A percentile compares a stretch with the other conserved stretches of the same genome.
Evolutionary conservation across 1,140 invertebrate species (phyloP).

Genomic region (Neuroterus valhalla): DNA sequence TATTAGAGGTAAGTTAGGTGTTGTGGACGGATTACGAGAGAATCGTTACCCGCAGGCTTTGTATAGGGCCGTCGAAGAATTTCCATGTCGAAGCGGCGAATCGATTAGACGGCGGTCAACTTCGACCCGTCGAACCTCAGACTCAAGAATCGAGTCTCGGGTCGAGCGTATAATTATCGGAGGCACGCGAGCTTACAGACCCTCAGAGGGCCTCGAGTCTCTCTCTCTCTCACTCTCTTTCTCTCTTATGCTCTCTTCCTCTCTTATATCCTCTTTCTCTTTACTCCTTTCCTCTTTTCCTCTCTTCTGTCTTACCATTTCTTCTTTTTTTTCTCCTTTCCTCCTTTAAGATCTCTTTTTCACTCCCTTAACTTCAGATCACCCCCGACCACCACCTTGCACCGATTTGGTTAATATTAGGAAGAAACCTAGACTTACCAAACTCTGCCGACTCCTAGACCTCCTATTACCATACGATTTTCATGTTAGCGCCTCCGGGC

Average conservation of each 20-base stretch:
- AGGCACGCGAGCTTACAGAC: slow-evolving; percentile 70
- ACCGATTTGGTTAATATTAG: slow-evolving; percentile 59
- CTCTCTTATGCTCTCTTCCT: not conserved
- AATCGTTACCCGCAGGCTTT: slow-evolving; percentile 54
- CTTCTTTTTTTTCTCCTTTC: slow-evolving; percentile 33
- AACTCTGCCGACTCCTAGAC: slow-evolving; percentile 53
- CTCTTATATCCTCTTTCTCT: not conserved
- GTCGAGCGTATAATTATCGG: slow-evolving; percentile 70
- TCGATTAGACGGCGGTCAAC: slow-evolving; percentile 73
- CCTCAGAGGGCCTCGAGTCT: slow-evolving; percentile 52
- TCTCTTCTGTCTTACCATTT: slow-evolving; percentile 25
- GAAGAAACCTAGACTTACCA: slow-evolving; percentile 63
- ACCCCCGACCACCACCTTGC: slow-evolving; percentile 29
- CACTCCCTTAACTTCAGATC: slow-evolving; percentile 10
- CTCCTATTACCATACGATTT: slow-evolving; percentile 71
- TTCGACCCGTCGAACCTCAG: slow-evolving; percentile 71
- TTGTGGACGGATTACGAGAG: slow-evolving; percentile 43
- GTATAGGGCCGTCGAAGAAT: slow-evolving; percentile 60
- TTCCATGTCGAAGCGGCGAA: slow-evolving; percentile 70
- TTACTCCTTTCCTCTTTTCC: slow-evolving; percentile 8
- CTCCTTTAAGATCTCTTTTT: slow-evolving; percentile 34
- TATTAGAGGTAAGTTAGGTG: slow-evolving; percentile 48
- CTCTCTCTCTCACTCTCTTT: slow-evolving; percentile 45
- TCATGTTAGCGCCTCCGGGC: slow-evolving; percentile 70
- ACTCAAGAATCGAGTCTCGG: slow-evolving; percentile 55